phyloP scores from a whole-genome alignment of 2,888 invertebrate genomes.

The Oscheius sp. region DNA sequence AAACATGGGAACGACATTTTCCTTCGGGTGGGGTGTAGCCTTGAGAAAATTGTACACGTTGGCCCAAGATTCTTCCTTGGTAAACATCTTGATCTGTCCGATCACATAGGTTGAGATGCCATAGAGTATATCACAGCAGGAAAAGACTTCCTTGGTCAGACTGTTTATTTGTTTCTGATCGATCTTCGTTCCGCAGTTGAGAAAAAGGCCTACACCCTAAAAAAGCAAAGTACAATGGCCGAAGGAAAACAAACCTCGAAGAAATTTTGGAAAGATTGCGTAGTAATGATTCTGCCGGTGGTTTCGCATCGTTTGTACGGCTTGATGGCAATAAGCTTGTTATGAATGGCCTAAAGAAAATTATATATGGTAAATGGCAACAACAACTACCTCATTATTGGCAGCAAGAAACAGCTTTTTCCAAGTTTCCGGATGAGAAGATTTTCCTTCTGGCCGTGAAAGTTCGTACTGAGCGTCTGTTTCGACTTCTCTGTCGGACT shows the following conservation, averaged over 20 bases:
- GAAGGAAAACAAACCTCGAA: slow-evolving; percentile 27
- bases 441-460: slow-evolving; percentile 36
- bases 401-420: slow-evolving; percentile 39
- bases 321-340: slow-evolving; percentile 6
- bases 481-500: background rate
- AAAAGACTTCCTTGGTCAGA: slow-evolving; percentile 39
- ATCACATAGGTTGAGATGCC: slow-evolving; percentile 37
- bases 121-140: slow-evolving; percentile 45
- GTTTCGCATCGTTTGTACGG: slow-evolving; percentile 22
- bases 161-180: slow-evolving; percentile 33
- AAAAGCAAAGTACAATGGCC: background rate
- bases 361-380: no score
- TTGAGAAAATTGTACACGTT: slow-evolving; percentile 48
- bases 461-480: slow-evolving; percentile 44
- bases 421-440: slow-evolving; percentile 40
- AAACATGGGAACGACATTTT: slow-evolving; percentile 23
- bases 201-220: slow-evolving; percentile 41
- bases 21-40: slow-evolving; percentile 43
- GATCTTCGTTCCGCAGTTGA: slow-evolving; percentile 39
- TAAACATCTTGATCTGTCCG: slow-evolving; percentile 33
- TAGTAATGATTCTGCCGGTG: slow-evolving; percentile 10
- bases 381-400: background rate
- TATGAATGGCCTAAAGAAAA: slow-evolving; percentile 40
- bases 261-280: slow-evolving; percentile 37
- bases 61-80: slow-evolving; percentile 36